These are phyloP conservation scores for Brachyptera putata DNA, from an alignment of 2,888 invertebrate species.

Conservation along the genomic window DNA sequence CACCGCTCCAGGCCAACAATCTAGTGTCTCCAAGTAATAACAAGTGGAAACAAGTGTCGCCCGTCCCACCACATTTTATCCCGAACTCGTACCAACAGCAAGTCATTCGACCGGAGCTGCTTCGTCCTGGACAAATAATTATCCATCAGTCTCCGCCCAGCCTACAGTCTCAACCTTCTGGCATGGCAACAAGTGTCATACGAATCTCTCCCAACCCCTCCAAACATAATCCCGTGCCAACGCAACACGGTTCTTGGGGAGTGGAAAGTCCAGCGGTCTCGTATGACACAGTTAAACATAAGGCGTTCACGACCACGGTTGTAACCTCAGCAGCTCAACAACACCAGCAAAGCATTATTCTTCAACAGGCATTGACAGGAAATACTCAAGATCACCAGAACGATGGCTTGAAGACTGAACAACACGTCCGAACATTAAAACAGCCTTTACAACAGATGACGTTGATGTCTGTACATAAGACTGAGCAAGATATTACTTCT, in stretches of 20 bases:
- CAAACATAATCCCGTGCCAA: background rate
- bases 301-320: conserved; percentile 37
- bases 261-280: conserved; percentile 34
- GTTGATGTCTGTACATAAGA: conserved; percentile 28
- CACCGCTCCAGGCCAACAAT: conserved; percentile 34
- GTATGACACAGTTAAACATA: conserved; percentile 38
- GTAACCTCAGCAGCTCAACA: conserved; percentile 39
- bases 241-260: conserved; percentile 34
- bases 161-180: conserved; percentile 40
- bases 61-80: conserved; percentile 47
- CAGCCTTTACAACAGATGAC: conserved; percentile 24
- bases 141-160: conserved; percentile 45
- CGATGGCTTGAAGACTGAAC: conserved; percentile 5
- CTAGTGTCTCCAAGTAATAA: conserved; percentile 42
- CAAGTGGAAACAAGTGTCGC: conserved; percentile 45
- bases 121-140: conserved; percentile 55
- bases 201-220: conserved; percentile 63
- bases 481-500: background rate
- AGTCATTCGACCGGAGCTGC: conserved; percentile 59
- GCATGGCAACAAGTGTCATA: conserved; percentile 74
- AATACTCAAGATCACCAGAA: conserved; percentile 3
- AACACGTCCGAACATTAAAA: conserved; percentile 24
- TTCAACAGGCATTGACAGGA: conserved; percentile 47
- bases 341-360: conserved; percentile 41
- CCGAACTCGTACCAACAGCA: conserved; percentile 43